phyloP scores from a whole-genome alignment of 2,888 invertebrate species.

The Eilema depressum region DNA sequence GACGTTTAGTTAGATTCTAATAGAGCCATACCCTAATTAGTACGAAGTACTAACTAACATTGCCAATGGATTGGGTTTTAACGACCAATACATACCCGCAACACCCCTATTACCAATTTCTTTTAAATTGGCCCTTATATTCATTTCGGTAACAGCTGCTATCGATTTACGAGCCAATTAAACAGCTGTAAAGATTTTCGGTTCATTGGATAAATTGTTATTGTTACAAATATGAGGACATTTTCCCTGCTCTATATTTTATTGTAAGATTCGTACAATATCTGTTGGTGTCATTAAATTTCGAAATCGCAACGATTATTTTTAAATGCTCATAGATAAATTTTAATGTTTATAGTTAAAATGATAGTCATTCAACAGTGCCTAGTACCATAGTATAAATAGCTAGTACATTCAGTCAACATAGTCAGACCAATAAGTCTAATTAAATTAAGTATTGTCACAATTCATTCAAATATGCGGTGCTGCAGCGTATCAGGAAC shows the following conservation, averaged over 20 bases:
- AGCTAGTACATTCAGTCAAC: too few species aligned
- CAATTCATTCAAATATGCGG: too few species aligned
- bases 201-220: slow-evolving; percentile 51
- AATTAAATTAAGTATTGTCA: too few species aligned
- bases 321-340: neutral
- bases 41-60: slow-evolving; percentile 49
- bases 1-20: slow-evolving; percentile 26
- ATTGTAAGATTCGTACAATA: slow-evolving; percentile 23
- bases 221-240: slow-evolving; percentile 46
- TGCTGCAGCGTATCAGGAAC: too few species aligned
- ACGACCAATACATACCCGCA: slow-evolving; percentile 56
- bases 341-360: too few species aligned
- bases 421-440: too few species aligned
- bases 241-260: slow-evolving; percentile 25
- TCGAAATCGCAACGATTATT: neutral
- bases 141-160: slow-evolving; percentile 75
- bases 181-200: slow-evolving; percentile 57
- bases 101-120: slow-evolving; percentile 74
- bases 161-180: slow-evolving; percentile 82
- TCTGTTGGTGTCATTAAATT: slow-evolving; percentile 12
- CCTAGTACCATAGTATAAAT: too few species aligned
- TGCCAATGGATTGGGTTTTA: slow-evolving; percentile 41
- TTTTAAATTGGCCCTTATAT: slow-evolving; percentile 78
- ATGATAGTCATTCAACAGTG: neutral
- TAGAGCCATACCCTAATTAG: slow-evolving; percentile 46